Percentiles rank a stretch among this genome's conserved stretches.
phyloP scores from a whole-genome alignment of 37 sponge, comb jelly and placozoan species.

The Crambe crambe region DNA sequence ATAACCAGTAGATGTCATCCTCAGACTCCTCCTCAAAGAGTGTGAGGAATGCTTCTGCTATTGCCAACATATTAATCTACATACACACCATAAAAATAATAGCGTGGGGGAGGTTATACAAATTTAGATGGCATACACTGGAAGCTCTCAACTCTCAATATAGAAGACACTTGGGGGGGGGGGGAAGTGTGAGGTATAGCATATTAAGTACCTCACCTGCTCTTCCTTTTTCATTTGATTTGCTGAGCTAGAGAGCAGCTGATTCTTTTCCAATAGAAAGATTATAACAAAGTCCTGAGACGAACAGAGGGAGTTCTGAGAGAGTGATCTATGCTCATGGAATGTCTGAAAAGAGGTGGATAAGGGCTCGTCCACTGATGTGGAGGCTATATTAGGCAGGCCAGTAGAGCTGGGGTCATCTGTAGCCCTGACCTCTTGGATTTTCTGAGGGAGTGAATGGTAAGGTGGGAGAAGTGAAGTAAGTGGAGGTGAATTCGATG shows the following conservation, averaged over 20 bases:
- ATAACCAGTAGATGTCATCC: conserved; percentile 38
- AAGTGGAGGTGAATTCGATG: not conserved
- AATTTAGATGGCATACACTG: not conserved
- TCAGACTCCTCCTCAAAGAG: conserved; percentile 44
- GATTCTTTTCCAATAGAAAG: conserved; percentile 33
- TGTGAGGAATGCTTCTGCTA: conserved; percentile 36
- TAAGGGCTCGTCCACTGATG: not conserved
- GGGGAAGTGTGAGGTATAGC: not conserved
- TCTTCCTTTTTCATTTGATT: conserved; percentile 10
- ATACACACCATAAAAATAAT: not conserved
- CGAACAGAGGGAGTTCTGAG: not conserved
- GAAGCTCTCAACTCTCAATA: not conserved
- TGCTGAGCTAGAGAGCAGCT: not conserved
- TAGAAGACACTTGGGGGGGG: not conserved
- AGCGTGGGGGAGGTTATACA: no score
- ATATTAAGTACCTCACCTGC: not conserved
- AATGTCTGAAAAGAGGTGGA: not conserved
- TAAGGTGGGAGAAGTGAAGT: not conserved
- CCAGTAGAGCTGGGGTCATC: not conserved
- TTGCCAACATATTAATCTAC: conserved; percentile 6
- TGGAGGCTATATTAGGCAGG: not conserved
- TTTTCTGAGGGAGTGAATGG: no score
- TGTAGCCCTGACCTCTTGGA: not conserved
- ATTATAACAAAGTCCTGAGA: conserved; percentile 28
- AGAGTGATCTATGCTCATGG: conserved; percentile 1